Evolutionary conservation across 1,140 invertebrate species (phyloP), one percentile per base, ranked within the genome.

Genomic region (Asbolus verrucosus): DNA sequence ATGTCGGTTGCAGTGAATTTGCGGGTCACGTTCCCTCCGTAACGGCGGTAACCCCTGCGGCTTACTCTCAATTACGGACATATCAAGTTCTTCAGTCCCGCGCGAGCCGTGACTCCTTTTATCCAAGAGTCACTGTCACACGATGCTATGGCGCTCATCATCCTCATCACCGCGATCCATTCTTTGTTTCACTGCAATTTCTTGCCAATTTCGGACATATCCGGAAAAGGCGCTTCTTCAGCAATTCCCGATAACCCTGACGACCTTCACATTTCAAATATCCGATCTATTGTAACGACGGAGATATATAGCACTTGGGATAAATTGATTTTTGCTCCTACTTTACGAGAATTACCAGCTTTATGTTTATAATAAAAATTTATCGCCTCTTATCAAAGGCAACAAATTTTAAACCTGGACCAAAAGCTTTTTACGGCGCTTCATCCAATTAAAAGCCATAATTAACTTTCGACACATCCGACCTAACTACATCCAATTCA

Each of bases 41-140:
- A 71, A 71, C 70, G 46, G 39, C 41, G 60, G 54, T 71, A 71
- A 71, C 70, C 70, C 70, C 70, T 71, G 70, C 59, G 70, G 70
- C 70, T 71, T 71, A 71, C 59, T 71, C 65, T 68, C 70, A 71
- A 68, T 71, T 71, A 68, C 65, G 65, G 70, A 59, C 65, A 68
- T 71, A 71, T 71, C 70, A 71, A 71, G 65, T 71, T 68, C 59
- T 61, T 54, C 30, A 30, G 70, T 62, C 65, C 41, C 70, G 54
- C 41, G 65, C 46, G 69, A 70, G 24, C 39, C 24, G 24, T 43
- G 62, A 65, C 39, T 65, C 24, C 62, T 65, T 65, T 65, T 16
- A 41, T 43, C 62, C 19, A 9, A 4, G 46, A 54, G 46, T 54
- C 46, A 54, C n/a, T n/a, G n/a, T n/a, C n/a, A n/a, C n/a, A n/a